Percentiles rank a stretch among this genome's conserved stretches.
Conservation (phyloP, 92 coral and sea anemone genomes). For the Actinernus sp. region DNA sequence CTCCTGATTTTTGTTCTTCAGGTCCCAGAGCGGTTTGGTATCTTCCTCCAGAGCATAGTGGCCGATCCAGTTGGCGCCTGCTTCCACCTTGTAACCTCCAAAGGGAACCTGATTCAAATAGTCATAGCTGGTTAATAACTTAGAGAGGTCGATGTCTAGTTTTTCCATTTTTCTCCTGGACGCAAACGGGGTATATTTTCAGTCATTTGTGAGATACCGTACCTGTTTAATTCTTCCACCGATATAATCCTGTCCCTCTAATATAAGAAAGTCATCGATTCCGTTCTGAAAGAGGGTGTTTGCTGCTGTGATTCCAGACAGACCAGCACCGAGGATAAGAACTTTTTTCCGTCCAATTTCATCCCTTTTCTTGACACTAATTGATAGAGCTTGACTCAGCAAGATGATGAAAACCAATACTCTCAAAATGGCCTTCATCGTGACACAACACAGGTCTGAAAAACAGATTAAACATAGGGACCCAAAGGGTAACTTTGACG, state of each 20-base stretch:
- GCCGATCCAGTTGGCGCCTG: slow-evolving; percentile 10
- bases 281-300: slow-evolving; percentile 69
- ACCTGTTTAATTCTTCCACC: slow-evolving; percentile 75
- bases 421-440: too few relatives aligned
- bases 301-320: slow-evolving; percentile 77
- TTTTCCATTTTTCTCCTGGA: too few relatives aligned
- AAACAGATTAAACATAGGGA: too few relatives aligned
- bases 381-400: too few relatives aligned
- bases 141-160: not conserved
- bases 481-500: too few relatives aligned
- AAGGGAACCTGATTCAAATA: not conserved
- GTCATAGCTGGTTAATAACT: slow-evolving; percentile 8
- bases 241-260: too few relatives aligned
- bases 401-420: too few relatives aligned
- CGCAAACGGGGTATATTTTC: too few relatives aligned
- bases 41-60: not conserved
- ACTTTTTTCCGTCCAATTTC: slow-evolving; percentile 64
- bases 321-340: too few relatives aligned
- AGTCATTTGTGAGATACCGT: too few relatives aligned
- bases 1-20: not conserved
- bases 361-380: too few relatives aligned
- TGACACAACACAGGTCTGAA: too few relatives aligned
- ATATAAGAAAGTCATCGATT: slow-evolving; percentile 71
- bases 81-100: not conserved
- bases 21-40: not conserved